Percentiles rank a stretch among this genome's conserved stretches.
Evolutionary conservation across 2,113 vertebrate species (phyloP).

Genomic region (Hirundichthys speculiger): DNA sequence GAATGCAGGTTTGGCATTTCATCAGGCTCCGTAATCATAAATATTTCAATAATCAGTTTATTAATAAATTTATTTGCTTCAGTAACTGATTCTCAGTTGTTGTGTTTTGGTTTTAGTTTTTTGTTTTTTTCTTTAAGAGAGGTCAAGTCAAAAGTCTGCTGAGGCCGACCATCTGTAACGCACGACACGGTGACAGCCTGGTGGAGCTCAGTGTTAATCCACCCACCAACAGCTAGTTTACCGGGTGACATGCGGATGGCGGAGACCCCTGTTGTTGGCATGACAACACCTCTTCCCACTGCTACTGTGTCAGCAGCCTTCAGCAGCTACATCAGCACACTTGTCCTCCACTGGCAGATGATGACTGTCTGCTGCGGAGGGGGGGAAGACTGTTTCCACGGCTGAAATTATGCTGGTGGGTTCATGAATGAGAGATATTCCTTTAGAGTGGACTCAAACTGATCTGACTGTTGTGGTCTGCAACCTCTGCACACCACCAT

Average conservation of each 20-base stretch:
- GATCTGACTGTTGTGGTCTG: too few species aligned
- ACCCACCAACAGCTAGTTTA: slow-evolving; percentile 50
- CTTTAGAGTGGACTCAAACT: too few species aligned
- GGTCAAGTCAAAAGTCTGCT: slow-evolving; percentile 1
- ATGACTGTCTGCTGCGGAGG: slow-evolving; percentile 22
- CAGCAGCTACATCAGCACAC: slow-evolving; percentile 21
- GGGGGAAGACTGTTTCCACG: slow-evolving; percentile 17
- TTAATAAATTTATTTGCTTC: slow-evolving; percentile 71
- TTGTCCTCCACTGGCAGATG: too few species aligned
- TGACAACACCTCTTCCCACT: slow-evolving; percentile 37
- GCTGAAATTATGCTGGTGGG: too few species aligned
- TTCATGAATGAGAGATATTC: background rate
- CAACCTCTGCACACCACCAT: too few species aligned
- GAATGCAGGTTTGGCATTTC: slow-evolving; percentile 32
- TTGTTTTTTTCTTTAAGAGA: too few species aligned
- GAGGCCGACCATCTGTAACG: background rate
- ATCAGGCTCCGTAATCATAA: slow-evolving; percentile 32
- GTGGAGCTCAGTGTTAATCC: slow-evolving; percentile 30
- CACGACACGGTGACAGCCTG: too few species aligned
- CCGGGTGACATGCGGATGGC: slow-evolving; percentile 5
- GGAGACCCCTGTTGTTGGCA: slow-evolving; percentile 43
- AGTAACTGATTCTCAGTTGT: background rate
- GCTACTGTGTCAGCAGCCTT: slow-evolving; percentile 21
- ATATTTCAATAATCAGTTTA: slow-evolving; percentile 53
- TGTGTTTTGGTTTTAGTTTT: too few species aligned